phyloP scores from a whole-genome alignment of 2,888 invertebrate genomes.

The Prosopocoilus inquinatus region DNA sequence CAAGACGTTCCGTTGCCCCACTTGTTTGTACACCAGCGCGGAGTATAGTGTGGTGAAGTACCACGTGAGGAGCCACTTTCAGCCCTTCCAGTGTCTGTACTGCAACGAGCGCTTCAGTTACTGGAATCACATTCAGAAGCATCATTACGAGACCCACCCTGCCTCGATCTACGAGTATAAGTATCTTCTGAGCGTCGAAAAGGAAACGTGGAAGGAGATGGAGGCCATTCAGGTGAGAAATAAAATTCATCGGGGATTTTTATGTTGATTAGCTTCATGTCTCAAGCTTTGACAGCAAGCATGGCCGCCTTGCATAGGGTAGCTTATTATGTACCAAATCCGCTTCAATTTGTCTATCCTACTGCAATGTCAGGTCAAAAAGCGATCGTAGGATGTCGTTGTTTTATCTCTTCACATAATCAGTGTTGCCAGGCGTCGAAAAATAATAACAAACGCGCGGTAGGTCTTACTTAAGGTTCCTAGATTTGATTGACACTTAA shows the following conservation, averaged over 20 bases:
- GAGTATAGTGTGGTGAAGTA: conserved; percentile 42
- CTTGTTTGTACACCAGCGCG: conserved; percentile 43
- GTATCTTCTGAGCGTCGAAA: conserved; percentile 9
- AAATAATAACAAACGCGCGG: too few species aligned
- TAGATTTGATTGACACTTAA: too few species aligned
- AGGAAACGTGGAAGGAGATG: not conserved
- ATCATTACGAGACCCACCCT: conserved; percentile 41
- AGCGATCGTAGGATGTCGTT: too few species aligned
- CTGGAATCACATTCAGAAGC: conserved; percentile 36
- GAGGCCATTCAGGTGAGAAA: not conserved
- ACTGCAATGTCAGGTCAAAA: too few species aligned
- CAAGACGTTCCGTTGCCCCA: conserved; percentile 42
- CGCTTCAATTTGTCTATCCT: too few species aligned
- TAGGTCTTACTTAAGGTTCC: too few species aligned
- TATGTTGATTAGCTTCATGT: too few species aligned
- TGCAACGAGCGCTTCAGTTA: conserved; percentile 44
- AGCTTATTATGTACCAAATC: too few species aligned
- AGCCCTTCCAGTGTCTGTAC: conserved; percentile 48
- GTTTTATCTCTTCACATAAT: too few species aligned
- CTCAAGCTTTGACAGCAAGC: too few species aligned
- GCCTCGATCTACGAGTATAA: conserved; percentile 37
- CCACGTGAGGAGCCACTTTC: conserved; percentile 50
- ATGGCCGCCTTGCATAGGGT: too few species aligned
- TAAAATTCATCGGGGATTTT: not conserved
- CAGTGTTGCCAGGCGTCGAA: too few species aligned